phyloP scores from a whole-genome alignment of 2,797 vertebrate genomes.

The Danio choprae region DNA sequence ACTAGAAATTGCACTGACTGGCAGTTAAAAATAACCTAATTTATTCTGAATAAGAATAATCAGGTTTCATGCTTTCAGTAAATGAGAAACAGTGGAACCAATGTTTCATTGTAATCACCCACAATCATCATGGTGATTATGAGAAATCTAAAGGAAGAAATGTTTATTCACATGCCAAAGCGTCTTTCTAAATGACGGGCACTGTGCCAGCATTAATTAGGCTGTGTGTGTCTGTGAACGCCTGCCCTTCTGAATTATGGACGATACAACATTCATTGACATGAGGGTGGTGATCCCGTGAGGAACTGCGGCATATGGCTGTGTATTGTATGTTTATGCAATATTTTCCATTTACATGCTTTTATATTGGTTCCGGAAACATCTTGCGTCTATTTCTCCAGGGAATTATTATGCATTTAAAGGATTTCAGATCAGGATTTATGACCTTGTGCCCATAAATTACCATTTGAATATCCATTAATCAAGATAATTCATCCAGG shows the following conservation, averaged over 20 bases:
- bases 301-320: conserved; percentile 38
- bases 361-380: not conserved
- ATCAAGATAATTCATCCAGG: not conserved
- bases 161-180: conserved; percentile 49
- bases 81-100: conserved; percentile 54
- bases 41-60: conserved; percentile 58
- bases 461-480: conserved; percentile 8
- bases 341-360: conserved; percentile 20
- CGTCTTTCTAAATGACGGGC: conserved; percentile 41
- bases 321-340: conserved; percentile 9
- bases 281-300: conserved; percentile 29
- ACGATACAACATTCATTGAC: conserved; percentile 19
- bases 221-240: not conserved
- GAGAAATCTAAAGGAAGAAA: conserved; percentile 51
- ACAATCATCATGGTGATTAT: conserved; percentile 50
- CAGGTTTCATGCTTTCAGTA: conserved; percentile 52
- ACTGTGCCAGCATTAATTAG: conserved; percentile 29
- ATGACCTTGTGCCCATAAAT: conserved; percentile 2
- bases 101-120: conserved; percentile 57
- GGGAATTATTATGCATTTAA: not conserved
- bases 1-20: conserved; percentile 26
- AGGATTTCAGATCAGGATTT: not conserved
- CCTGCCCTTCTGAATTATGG: conserved; percentile 29
- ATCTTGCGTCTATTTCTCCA: conserved; percentile 9
- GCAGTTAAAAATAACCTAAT: conserved; percentile 54